Base-by-base conservation (phyloP, 2,113 vertebrate genomes). In the Asarcornis scutulata region DNA sequence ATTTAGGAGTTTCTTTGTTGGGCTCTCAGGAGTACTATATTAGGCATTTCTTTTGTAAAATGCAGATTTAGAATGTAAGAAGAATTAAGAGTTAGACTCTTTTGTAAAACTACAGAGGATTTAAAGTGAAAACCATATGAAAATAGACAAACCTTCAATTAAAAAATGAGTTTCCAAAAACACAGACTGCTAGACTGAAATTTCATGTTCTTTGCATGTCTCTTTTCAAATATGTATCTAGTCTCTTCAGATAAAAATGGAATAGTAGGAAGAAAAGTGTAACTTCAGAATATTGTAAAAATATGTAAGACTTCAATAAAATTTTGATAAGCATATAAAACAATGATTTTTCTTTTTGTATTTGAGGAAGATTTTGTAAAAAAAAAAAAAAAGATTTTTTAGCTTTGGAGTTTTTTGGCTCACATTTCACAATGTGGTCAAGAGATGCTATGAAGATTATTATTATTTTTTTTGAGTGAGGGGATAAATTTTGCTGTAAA, bases 141-240 rank as follows among this genome's bases (percentile, higher is more conserved):
- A 97, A 97, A 96, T 67, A 97, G 94, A 88, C 89, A 94, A 97
- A 96, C 50, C 87, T 96, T 95, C 90, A 95, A 97, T 95, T 97
- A 93, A 90, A 78, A 95, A 95, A 63, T 3, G 63, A 86, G 42
- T 71, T 95, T 94, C 93, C 52, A 89, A 94, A 96, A 88, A 40
- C 88, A 89, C 84, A 94, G 89, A 77, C 93, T 91, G 75, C 91
- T 96, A 94, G 86, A 92, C 71, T 84, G 75, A 88, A 79, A 91
- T 86, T 90, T 93, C 85, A 84, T 95, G 95, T 95, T 95, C 78
- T 94, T 94, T 92, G 59, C 85, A 13, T 79, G 80, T 85, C 44
- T 95, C 71, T 96, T 72, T 97, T 96, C 85, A 95, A 96, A 96
- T 90, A 91, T 62, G 32, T 83, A 91, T 90, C 87, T 88, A 86